Evolutionary conservation across 1,140 invertebrate species (phyloP).

Genomic region (Danaus plexippus): DNA sequence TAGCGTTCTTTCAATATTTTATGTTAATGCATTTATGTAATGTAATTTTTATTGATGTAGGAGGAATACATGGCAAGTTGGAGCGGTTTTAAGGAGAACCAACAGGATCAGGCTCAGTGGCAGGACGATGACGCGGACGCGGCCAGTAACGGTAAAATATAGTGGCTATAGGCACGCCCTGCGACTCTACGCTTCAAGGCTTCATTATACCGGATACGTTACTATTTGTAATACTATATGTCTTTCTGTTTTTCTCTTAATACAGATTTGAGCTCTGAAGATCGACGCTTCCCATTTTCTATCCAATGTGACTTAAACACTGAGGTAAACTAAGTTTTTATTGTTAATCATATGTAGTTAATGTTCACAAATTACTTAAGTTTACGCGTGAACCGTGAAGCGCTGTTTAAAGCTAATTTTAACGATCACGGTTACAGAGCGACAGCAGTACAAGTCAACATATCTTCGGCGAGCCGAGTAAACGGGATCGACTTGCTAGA

Average conservation of each 20-base stretch:
- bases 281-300: conserved; percentile 39
- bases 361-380: background rate
- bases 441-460: conserved; percentile 34
- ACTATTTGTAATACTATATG: conserved; percentile 8
- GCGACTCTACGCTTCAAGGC: no score
- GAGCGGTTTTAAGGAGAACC: conserved; percentile 13
- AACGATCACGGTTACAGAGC: conserved; percentile 18
- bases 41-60: conserved; percentile 7
- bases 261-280: conserved; percentile 37
- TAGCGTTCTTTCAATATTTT: no score
- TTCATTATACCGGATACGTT: background rate
- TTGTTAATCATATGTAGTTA: no score
- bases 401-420: no score
- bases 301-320: conserved; percentile 32
- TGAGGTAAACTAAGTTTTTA: conserved; percentile 31
- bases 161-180: background rate
- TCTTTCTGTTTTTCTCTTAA: conserved; percentile 13
- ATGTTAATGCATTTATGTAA: background rate
- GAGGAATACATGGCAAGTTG: conserved; percentile 20
- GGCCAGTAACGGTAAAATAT: conserved; percentile 10
- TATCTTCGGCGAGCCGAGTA: conserved; percentile 48
- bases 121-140: conserved; percentile 24
- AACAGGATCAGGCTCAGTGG: conserved; percentile 17
- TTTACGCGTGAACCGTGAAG: background rate
- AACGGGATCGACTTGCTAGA: conserved; percentile 33